Evolutionary conservation across 2,113 vertebrate genomes (phyloP).

Genomic region (Brachypodius melanocephalos): DNA sequence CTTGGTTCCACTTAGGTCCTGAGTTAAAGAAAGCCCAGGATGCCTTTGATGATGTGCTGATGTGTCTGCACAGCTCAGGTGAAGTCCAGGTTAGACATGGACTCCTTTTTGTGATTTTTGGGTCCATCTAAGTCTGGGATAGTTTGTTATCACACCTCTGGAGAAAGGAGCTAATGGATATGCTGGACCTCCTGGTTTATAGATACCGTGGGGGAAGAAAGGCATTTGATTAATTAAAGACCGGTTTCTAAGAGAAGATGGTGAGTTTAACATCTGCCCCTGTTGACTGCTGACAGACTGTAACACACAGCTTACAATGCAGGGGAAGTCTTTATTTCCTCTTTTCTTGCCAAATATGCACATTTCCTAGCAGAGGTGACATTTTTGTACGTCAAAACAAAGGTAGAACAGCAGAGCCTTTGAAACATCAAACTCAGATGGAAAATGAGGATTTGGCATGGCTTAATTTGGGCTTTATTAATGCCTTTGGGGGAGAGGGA

Average conservation of each 20-base stretch:
- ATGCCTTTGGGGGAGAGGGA: conserved; percentile 25
- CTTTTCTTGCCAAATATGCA: neutral
- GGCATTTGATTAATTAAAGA: neutral
- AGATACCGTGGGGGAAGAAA: neutral
- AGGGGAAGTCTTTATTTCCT: neutral
- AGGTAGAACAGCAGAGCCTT: conserved; percentile 31
- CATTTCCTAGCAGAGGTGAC: conserved; percentile 17
- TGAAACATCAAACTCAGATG: conserved; percentile 44
- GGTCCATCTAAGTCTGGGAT: neutral
- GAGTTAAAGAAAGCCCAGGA: neutral
- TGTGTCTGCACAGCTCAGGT: neutral
- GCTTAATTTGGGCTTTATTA: conserved; percentile 41
- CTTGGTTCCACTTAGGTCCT: neutral
- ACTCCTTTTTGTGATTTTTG: neutral
- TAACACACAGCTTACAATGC: neutral
- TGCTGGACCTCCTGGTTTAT: neutral
- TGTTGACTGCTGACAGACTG: conserved; percentile 41
- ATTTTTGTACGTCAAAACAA: conserved; percentile 42
- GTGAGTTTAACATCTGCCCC: conserved; percentile 39
- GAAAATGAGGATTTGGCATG: conserved; percentile 51
- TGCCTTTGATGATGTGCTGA: neutral
- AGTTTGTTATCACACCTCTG: neutral
- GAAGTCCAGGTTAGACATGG: neutral
- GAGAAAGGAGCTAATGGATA: neutral
- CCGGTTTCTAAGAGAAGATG: neutral